phyloP scores from a whole-genome alignment of 2,888 invertebrate species.

The Drosophila emarginata region DNA sequence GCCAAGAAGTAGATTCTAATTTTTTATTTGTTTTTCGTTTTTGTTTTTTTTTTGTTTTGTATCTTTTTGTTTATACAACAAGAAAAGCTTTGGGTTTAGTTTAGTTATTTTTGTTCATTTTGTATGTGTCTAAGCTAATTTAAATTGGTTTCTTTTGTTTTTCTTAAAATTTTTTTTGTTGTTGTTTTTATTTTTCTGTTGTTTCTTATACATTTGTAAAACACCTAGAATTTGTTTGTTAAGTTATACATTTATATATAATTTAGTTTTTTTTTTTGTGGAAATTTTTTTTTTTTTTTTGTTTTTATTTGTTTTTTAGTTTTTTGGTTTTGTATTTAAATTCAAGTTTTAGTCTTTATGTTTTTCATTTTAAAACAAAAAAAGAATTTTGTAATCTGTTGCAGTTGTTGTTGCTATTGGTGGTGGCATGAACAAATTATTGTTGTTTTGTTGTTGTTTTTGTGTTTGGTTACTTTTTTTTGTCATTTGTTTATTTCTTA shows the following conservation, averaged over 20 bases:
- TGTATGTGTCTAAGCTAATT: conserved; percentile 2
- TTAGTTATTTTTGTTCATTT: too few relatives aligned
- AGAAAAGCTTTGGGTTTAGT: conserved; percentile 46
- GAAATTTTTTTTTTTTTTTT: conserved; percentile 27
- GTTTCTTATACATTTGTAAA: conserved; percentile 64
- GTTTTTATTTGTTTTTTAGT: conserved; percentile 25
- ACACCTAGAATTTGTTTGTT: conserved; percentile 57
- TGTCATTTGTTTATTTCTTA: too few relatives aligned
- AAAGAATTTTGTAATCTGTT: conserved; percentile 44
- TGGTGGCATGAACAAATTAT: conserved; percentile 35
- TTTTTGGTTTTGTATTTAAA: conserved; percentile 54
- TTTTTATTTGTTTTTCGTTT: conserved; percentile 21
- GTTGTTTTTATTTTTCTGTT: conserved; percentile 17
- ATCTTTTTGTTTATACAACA: conserved; percentile 41
- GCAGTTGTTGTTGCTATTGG: conserved; percentile 11
- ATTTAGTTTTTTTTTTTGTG: conserved; percentile 22
- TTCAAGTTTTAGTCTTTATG: conserved; percentile 77
- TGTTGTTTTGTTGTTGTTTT: neutral
- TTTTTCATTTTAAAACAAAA: conserved; percentile 64
- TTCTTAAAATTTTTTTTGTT: conserved; percentile 17
- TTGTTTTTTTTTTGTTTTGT: conserved; percentile 23
- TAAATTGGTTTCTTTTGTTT: conserved; percentile 15
- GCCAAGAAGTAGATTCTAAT: conserved; percentile 59
- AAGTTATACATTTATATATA: conserved; percentile 15
- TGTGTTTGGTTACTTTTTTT: neutral